These are phyloP conservation scores for Takifugu ocellatus DNA, from an alignment of 2,797 vertebrate species.

Conservation along the genomic window DNA sequence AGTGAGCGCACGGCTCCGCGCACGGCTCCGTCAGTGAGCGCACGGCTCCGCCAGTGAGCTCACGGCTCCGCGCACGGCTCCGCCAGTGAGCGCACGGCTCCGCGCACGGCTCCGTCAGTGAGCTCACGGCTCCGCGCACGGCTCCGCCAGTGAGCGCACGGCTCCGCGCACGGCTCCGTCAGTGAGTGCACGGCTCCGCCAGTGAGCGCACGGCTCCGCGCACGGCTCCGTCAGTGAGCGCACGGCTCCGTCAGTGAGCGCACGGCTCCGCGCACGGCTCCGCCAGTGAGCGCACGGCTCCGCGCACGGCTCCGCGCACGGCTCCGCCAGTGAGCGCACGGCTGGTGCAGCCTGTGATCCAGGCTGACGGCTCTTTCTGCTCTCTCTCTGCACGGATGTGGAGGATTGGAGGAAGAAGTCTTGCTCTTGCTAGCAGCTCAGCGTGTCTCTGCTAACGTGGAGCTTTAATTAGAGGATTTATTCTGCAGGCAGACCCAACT, in stretches of 20 bases:
- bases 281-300: too few species aligned
- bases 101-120: too few species aligned
- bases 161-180: too few species aligned
- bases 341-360: constrained; percentile 25
- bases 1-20: constrained; percentile 13
- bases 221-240: too few species aligned
- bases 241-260: constrained; percentile 7
- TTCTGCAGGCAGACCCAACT: background rate
- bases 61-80: background rate
- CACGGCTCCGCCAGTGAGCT: too few species aligned
- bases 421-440: constrained; percentile 7
- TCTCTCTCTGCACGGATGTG: constrained; percentile 10
- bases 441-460: background rate
- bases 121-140: constrained; percentile 1
- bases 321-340: too few species aligned
- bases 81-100: too few species aligned
- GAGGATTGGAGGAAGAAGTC: constrained; percentile 18
- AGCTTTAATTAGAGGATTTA: background rate
- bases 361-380: constrained; percentile 14
- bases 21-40: too few species aligned
- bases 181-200: too few species aligned
- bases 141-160: background rate
- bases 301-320: too few species aligned
- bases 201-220: too few species aligned
- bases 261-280: too few species aligned